Conservation (phyloP, 2,888 invertebrate genomes). For the Eledona agricola region DNA sequence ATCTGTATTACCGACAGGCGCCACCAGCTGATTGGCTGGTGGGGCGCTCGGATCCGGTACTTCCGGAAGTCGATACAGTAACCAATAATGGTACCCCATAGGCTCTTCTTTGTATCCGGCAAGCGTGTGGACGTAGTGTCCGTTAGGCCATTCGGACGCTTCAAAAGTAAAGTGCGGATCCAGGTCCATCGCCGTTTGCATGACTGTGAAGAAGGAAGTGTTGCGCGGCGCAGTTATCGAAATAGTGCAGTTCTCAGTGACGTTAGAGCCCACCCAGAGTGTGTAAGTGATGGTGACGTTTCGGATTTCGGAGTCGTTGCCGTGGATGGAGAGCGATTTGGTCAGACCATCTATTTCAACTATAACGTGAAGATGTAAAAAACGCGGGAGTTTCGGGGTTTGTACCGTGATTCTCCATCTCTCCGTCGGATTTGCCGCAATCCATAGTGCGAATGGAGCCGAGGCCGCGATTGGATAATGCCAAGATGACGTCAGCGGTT, state of each 20-base stretch:
- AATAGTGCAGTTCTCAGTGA: conserved; percentile 82
- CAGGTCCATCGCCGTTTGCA: conserved; percentile 85
- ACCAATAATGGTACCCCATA: conserved; percentile 89
- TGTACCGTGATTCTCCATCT: conserved; percentile 64
- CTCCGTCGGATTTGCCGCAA: conserved; percentile 62
- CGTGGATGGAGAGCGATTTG: conserved; percentile 57
- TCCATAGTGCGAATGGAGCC: conserved; percentile 71
- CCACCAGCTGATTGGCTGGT: conserved; percentile 87
- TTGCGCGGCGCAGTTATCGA: conserved; percentile 79
- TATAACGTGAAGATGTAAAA: conserved; percentile 35
- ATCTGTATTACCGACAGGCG: conserved; percentile 77
- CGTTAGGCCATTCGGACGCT: conserved; percentile 91
- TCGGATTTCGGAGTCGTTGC: conserved; percentile 69
- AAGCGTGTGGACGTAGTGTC: conserved; percentile 89
- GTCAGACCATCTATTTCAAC: conserved; percentile 60
- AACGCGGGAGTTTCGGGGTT: background rate
- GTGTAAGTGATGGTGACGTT: conserved; percentile 86
- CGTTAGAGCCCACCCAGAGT: conserved; percentile 87
- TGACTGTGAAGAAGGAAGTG: conserved; percentile 69
- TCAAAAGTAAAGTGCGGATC: conserved; percentile 70
- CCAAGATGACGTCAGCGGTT: conserved; percentile 83
- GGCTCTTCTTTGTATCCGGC: conserved; percentile 82
- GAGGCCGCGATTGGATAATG: conserved; percentile 74
- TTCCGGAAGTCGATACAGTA: conserved; percentile 83
- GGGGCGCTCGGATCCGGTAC: conserved; percentile 82